phyloP scores from a whole-genome alignment of 53 echinoderm and acorn worm species.

The Henricia sp. region DNA sequence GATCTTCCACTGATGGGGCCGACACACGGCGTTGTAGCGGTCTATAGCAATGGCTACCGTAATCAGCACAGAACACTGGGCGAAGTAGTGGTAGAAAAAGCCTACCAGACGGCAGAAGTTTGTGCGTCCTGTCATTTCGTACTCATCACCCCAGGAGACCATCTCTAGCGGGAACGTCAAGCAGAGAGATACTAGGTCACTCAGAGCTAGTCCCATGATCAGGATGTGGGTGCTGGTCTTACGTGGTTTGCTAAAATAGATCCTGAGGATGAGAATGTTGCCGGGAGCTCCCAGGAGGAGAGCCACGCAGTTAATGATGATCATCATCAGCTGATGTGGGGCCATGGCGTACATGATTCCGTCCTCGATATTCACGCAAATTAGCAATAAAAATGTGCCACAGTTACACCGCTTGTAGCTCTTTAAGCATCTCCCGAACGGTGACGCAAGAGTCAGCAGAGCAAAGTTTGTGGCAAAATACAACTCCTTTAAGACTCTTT shows the following conservation, averaged over 20 bases:
- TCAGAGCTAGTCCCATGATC: constrained; percentile 51
- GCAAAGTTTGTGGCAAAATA: too few relatives aligned
- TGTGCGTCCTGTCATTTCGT: not conserved
- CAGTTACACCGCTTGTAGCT: too few relatives aligned
- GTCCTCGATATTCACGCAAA: too few relatives aligned
- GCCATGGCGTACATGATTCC: constrained; percentile 9
- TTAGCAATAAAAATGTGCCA: too few relatives aligned
- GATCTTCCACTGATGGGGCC: constrained; percentile 50
- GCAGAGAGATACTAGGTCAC: constrained; percentile 35
- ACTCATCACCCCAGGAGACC: constrained; percentile 22
- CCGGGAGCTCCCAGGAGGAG: constrained; percentile 29
- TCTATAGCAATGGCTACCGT: constrained; percentile 49
- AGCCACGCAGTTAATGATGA: constrained; percentile 28
- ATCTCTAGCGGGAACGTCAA: constrained; percentile 51
- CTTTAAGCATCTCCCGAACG: too few relatives aligned
- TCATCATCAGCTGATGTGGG: constrained; percentile 42
- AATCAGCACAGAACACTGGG: constrained; percentile 57
- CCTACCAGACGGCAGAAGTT: constrained; percentile 25
- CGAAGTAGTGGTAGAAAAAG: constrained; percentile 45
- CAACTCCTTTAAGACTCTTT: too few relatives aligned
- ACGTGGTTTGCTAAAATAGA: constrained; percentile 37
- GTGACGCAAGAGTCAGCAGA: too few relatives aligned
- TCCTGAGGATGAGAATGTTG: constrained; percentile 31
- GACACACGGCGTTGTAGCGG: constrained; percentile 46
- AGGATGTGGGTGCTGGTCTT: constrained; percentile 52